Evolutionary conservation across 2,888 invertebrate species (phyloP), one percentile per base, ranked within the genome.

Genomic region (Patella caerulea): DNA sequence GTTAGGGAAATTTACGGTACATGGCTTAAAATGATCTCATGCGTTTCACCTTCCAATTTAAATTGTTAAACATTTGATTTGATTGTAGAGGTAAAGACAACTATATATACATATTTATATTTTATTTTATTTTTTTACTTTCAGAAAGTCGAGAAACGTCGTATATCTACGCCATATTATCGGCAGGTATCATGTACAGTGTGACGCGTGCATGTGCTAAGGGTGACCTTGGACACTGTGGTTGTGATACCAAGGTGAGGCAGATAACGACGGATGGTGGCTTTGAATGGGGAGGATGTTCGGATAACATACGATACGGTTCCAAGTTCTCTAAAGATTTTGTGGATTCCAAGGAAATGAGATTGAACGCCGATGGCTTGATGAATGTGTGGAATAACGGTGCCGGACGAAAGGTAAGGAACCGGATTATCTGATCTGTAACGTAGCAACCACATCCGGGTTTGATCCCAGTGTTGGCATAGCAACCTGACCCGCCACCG

Each of bases 361-460:
- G 96, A 92, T 94, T 95, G 78, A 93, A 93, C 24, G 94, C 95
- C 53, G 94, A 94, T 75, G 96, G 96, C 1, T 93, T 97, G 74
- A 96, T 97, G 95, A 97, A 97, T 91, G 93, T 96, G 56, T 97
- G 97, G 92, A 97, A 97, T 91, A 97, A 97, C 89, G 96, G 97
- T 90, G 97, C 97, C 78, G 97, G 97, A 78, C 93, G 97, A 92
- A 94, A 96, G 93, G 96, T 96, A 92, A 92, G 93, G 79, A 14
- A 17, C n/a, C 7, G 4, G 45, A 45, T 45, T 5, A 45, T 12
- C 12, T 24, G 69, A 69, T 69, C 19, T 24, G 17, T 12, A 15
- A 14, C 19, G 24, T 69, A 17, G 19, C 4, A 19, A 69, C 12
- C n/a, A 2, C n/a, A 69, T 12, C 4, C 29, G 14, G 45, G 45